Evolutionary conservation across 1,140 invertebrate genomes (phyloP), one percentile per base, ranked within the genome.

Genomic region (Drosophila grimshawi): DNA sequence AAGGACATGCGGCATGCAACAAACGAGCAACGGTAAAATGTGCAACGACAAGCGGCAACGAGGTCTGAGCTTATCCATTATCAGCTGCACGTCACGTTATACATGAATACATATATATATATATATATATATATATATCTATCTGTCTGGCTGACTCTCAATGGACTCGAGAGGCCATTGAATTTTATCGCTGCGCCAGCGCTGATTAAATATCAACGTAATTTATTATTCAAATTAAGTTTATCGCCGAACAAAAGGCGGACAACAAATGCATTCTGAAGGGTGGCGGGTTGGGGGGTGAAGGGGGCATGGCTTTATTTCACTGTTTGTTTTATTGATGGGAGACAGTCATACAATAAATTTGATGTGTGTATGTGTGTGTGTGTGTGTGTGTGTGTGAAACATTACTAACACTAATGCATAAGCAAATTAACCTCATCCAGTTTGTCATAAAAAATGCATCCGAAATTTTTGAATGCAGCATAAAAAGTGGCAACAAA

Each of bases 191-290:
- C 80, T 66, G 75, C 11, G 73, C 66, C 68, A 51, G 65, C 80
- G 83, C 85, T 88, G 83, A 88, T 88, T 88, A 89, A 88, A 88
- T 88, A 88, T 89, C 83, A 74, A 78, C 83, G 85, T 88, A 89
- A 88, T 88, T 88, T 88, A 88, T 89, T 88, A 88, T 88, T 88
- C 83, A 88, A 88, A 88, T 88, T 88, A 88, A 89, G 83, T 88
- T 88, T 88, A 88, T 88, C 83, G 80, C 37, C 69, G 69, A 63
- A 88, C 10, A 85, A 88, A 88, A 88, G 80, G 83, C 76, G 37
- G 10, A 60, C 45, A 62, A 48, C 57, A 69, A 52, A 46, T 64
- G 64, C 70, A 76, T 61, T 52, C 48, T 5, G 2, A 41, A 10
- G 39, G 39, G 7, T 7, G 37, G 10, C 7, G 7, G 37, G 37